phyloP scores from a whole-genome alignment of 1,140 invertebrate species.

The Solenopsis fugax region DNA sequence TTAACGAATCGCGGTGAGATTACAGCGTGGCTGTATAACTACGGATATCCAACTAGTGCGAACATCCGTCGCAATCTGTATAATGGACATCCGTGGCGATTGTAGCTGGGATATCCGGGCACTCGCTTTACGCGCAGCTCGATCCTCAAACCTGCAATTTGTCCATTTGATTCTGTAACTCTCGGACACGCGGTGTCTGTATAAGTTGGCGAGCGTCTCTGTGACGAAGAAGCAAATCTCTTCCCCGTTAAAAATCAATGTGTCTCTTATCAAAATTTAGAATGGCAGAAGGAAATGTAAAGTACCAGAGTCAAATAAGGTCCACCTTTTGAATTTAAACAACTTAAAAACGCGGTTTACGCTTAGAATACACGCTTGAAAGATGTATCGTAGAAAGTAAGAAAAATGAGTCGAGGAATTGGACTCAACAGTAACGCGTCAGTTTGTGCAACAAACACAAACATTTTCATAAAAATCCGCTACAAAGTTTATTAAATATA shows the following conservation, averaged over 20 bases:
- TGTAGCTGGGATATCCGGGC: neutral
- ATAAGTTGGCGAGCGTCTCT: neutral
- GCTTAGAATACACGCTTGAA: no score
- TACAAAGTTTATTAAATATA: no score
- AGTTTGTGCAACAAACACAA: no score
- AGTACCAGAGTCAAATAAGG: no score
- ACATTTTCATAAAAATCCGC: no score
- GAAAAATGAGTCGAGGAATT: no score
- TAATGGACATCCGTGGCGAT: conserved; percentile 45
- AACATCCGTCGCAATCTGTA: conserved; percentile 45
- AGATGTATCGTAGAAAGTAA: no score
- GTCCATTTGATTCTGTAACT: neutral
- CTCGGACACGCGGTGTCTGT: neutral
- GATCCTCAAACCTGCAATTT: neutral
- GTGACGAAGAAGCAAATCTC: neutral
- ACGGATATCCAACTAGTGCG: conserved; percentile 21
- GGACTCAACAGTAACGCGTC: no score
- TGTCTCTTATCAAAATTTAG: neutral
- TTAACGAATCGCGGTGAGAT: conserved; percentile 48
- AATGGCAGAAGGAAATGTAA: no score
- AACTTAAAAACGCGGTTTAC: no score
- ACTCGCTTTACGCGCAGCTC: neutral
- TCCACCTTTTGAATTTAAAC: no score
- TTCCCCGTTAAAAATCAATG: neutral
- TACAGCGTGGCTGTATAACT: conserved; percentile 25